Evolutionary conservation across 2,113 vertebrate species (phyloP).

Genomic region (Periophthalmodon schlosseri): DNA sequence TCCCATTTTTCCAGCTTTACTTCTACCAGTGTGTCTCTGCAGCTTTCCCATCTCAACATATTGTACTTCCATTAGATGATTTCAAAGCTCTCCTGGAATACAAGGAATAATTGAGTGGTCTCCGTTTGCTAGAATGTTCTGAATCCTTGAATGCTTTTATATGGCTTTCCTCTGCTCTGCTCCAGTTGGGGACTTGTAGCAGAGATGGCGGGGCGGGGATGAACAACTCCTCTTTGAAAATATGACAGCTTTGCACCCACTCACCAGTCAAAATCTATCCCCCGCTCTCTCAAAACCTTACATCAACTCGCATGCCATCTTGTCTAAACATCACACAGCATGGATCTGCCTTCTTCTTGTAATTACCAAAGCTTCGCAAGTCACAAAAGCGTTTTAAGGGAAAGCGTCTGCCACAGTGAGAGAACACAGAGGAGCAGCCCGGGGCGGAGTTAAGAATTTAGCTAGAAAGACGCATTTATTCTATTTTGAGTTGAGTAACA

Average conservation of each 20-base stretch:
- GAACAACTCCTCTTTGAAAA: slow-evolving; percentile 50
- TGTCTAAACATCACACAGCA: slow-evolving; percentile 42
- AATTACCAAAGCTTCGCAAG: slow-evolving; percentile 31
- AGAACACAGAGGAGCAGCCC: slow-evolving; percentile 26
- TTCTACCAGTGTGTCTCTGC: background rate
- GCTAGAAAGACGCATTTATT: slow-evolving; percentile 33
- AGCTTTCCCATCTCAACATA: background rate
- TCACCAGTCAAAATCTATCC: slow-evolving; percentile 54
- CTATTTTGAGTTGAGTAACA: slow-evolving; percentile 19
- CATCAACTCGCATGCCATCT: slow-evolving; percentile 25
- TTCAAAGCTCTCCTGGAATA: background rate
- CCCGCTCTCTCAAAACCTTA: slow-evolving; percentile 41
- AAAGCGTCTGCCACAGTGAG: slow-evolving; percentile 13
- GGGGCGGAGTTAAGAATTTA: slow-evolving; percentile 36
- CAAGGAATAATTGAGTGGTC: background rate
- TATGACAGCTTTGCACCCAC: slow-evolving; percentile 38
- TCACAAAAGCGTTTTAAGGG: slow-evolving; percentile 44
- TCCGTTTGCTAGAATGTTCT: slow-evolving; percentile 42
- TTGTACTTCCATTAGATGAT: background rate
- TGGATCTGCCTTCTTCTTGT: slow-evolving; percentile 29
- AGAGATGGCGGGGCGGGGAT: slow-evolving; percentile 33
- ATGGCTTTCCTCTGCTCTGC: slow-evolving; percentile 19
- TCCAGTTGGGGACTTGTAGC: slow-evolving; percentile 26
- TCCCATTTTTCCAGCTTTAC: background rate
- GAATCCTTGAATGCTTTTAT: slow-evolving; percentile 40